A percentile compares a stretch with the other conserved stretches of the same genome.
phyloP scores from a whole-genome alignment of 1,140 invertebrate species.

The Dreissena rostriformis region DNA sequence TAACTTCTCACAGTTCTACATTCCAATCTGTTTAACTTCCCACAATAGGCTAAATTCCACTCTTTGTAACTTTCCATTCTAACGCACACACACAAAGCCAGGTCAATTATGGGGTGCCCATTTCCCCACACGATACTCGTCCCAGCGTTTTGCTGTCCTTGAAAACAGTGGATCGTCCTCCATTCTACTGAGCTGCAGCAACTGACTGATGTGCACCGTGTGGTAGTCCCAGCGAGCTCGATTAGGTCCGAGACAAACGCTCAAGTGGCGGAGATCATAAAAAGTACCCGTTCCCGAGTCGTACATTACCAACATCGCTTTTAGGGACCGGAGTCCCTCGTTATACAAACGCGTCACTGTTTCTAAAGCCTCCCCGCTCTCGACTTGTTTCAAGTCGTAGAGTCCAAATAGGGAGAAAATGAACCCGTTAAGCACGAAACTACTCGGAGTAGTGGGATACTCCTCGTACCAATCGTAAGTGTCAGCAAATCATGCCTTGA shows the following conservation, averaged over 20 bases:
- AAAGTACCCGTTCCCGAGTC: constrained; percentile 98
- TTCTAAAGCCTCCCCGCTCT: constrained; percentile 59
- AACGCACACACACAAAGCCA: too few species aligned
- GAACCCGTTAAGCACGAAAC: constrained; percentile 99
- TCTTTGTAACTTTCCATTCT: too few species aligned
- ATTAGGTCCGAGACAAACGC: constrained; percentile 93
- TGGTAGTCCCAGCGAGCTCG: constrained; percentile 97
- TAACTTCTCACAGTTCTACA: too few species aligned
- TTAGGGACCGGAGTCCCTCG: constrained; percentile 93
- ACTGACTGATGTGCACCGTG: constrained; percentile 98
- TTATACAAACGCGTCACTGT: constrained; percentile 86
- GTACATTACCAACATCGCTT: constrained; percentile 94
- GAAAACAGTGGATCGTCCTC: constrained; percentile 90
- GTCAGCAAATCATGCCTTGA: constrained; percentile 90
- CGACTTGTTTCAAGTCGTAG: constrained; percentile 91
- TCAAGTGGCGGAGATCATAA: constrained; percentile 97
- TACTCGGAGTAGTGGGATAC: constrained; percentile 97
- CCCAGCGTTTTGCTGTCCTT: constrained; percentile 95
- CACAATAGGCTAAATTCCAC: too few species aligned
- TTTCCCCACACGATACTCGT: constrained; percentile 95
- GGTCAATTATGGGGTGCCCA: constrained; percentile 77
- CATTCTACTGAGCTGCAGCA: constrained; percentile 94
- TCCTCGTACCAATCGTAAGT: constrained; percentile 98
- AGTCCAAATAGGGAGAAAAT: constrained; percentile 98
- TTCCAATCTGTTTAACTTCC: too few species aligned